These are phyloP conservation scores for Sinopyrophorus schimmeli DNA, from an alignment of 2,888 invertebrate genomes.

Conservation along the genomic window DNA sequence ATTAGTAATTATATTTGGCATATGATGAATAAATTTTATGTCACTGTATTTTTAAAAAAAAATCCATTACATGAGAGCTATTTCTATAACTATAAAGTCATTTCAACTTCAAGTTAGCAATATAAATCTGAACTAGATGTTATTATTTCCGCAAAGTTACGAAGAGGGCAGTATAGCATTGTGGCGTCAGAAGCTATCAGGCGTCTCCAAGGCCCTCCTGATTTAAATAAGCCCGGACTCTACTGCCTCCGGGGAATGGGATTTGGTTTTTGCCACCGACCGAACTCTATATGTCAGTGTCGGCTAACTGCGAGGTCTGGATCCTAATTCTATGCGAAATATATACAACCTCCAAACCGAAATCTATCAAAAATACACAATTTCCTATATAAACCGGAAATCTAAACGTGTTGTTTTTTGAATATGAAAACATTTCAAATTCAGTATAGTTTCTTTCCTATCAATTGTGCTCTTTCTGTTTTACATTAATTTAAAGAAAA, in stretches of 20 bases:
- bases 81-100: conserved; percentile 21
- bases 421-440: conserved; percentile 9
- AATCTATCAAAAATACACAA: conserved; percentile 12
- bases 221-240: conserved; percentile 56
- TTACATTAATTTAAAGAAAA: conserved; percentile 27
- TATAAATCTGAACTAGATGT: conserved; percentile 32
- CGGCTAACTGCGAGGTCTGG: conserved; percentile 46
- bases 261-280: conserved; percentile 55
- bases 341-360: conserved; percentile 30
- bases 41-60: no score
- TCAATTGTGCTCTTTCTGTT: conserved; percentile 15
- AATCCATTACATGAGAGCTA: no score
- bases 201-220: conserved; percentile 53
- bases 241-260: conserved; percentile 51
- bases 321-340: conserved; percentile 51
- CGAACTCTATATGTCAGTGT: conserved; percentile 55
- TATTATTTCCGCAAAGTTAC: conserved; percentile 41
- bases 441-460: conserved; percentile 20
- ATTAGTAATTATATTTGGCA: no score
- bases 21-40: no score
- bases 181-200: conserved; percentile 56
- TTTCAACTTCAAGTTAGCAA: conserved; percentile 27
- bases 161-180: conserved; percentile 52
- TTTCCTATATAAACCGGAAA: conserved; percentile 1
- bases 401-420: conserved; percentile 9